Evolutionary conservation across 2,888 invertebrate genomes (phyloP).

Genomic region (Entomobrya multifasciata): DNA sequence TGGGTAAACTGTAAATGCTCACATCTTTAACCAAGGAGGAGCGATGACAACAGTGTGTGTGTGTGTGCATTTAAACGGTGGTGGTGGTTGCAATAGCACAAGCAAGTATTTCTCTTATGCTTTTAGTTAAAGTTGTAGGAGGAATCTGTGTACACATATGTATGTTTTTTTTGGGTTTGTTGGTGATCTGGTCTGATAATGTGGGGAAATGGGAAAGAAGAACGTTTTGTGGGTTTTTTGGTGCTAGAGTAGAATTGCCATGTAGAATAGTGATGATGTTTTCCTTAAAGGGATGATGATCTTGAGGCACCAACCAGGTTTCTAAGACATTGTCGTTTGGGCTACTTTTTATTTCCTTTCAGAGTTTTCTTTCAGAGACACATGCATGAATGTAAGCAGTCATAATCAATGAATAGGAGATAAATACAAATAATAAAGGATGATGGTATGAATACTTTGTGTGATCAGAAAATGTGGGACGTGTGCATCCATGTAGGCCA

Average conservation of each 20-base stretch:
- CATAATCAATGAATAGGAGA: background rate
- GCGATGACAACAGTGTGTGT: conserved; percentile 49
- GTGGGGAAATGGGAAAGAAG: conserved; percentile 4
- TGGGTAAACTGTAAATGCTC: too few relatives aligned
- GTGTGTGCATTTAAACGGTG: conserved; percentile 20
- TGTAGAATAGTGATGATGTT: background rate
- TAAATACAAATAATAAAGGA: conserved; percentile 9
- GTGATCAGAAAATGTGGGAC: conserved; percentile 20
- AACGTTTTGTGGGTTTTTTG: too few relatives aligned
- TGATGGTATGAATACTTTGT: background rate
- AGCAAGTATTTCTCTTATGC: conserved; percentile 14
- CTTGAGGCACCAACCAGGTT: conserved; percentile 60
- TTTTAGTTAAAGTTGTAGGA: background rate
- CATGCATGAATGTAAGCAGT: too few relatives aligned
- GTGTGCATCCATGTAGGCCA: conserved; percentile 13
- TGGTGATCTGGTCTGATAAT: background rate
- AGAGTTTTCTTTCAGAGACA: background rate
- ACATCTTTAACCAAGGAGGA: conserved; percentile 20
- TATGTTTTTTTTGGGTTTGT: background rate
- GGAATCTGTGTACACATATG: background rate
- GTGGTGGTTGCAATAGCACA: background rate
- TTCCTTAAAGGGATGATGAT: conserved; percentile 68
- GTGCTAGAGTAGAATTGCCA: background rate
- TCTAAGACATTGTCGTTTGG: conserved; percentile 2
- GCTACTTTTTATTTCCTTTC: conserved; percentile 14